Evolutionary conservation across 2,113 vertebrate genomes (phyloP).

Genomic region (Antechinus stuartii): DNA sequence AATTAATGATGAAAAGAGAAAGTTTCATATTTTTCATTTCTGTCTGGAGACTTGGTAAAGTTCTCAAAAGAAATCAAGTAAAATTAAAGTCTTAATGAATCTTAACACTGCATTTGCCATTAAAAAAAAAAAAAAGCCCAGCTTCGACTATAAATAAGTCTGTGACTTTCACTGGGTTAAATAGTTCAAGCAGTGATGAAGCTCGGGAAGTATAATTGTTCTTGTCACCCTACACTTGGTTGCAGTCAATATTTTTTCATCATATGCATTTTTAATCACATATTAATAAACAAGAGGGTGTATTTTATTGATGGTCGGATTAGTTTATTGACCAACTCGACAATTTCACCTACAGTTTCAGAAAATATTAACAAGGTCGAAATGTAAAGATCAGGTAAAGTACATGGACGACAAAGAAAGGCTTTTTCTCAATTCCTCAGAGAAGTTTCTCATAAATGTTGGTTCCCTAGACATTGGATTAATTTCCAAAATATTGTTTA

Average conservation of each 20-base stretch:
- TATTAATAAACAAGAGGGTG: conserved; percentile 91
- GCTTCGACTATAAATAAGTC: conserved; percentile 83
- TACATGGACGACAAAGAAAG: conserved; percentile 68
- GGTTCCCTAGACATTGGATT: conserved; percentile 21
- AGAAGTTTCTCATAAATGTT: neutral
- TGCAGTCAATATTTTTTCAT: conserved; percentile 89
- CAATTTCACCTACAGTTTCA: conserved; percentile 80
- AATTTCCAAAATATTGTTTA: conserved; percentile 31
- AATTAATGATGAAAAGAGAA: neutral
- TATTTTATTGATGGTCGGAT: conserved; percentile 89
- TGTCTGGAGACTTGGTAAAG: conserved; percentile 44
- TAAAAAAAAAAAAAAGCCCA: conserved; percentile 55
- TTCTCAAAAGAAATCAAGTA: conserved; percentile 62
- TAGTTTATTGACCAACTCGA: conserved; percentile 88
- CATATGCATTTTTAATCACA: conserved; percentile 92
- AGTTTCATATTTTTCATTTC: neutral
- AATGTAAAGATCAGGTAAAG: conserved; percentile 80
- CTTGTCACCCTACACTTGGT: conserved; percentile 85
- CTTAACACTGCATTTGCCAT: conserved; percentile 74
- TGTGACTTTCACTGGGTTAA: conserved; percentile 83
- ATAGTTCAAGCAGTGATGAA: conserved; percentile 84
- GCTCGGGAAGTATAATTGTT: conserved; percentile 84
- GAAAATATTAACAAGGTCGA: conserved; percentile 88
- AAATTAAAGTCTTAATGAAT: conserved; percentile 76
- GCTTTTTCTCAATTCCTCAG: conserved; percentile 22